These are phyloP conservation scores for Leptinotarsa texana DNA, from an alignment of 1,140 invertebrate species.

Conservation along the genomic window DNA sequence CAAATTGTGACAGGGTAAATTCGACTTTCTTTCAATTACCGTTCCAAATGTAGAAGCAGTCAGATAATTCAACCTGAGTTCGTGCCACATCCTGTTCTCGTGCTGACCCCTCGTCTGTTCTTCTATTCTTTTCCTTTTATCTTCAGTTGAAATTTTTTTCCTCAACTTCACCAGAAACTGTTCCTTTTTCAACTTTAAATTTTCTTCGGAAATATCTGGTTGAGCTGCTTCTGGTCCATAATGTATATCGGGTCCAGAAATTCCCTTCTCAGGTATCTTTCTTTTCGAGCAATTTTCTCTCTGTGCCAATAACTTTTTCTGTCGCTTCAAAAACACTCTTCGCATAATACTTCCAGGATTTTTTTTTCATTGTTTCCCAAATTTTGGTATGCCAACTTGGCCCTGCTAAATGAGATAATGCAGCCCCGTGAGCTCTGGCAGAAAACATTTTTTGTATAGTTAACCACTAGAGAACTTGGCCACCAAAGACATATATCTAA, in stretches of 20 bases:
- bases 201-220: conserved; percentile 9
- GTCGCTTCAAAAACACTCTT: conserved; percentile 4
- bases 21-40: background rate
- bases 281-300: background rate
- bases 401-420: background rate
- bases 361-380: background rate
- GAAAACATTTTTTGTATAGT: too few species aligned
- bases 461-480: too few species aligned
- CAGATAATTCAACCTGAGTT: conserved; percentile 11
- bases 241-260: background rate
- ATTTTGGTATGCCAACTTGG: too few species aligned
- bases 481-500: too few species aligned
- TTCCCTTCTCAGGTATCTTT: too few species aligned
- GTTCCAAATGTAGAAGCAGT: conserved; percentile 16
- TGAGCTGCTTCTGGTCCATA: conserved; percentile 18
- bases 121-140: conserved; percentile 15
- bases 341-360: background rate
- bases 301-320: conserved; percentile 1
- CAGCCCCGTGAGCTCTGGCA: too few species aligned
- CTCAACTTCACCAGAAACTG: background rate
- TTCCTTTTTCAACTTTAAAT: conserved; percentile 10
- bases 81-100: conserved; percentile 14
- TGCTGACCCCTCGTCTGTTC: conserved; percentile 7
- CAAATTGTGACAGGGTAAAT: background rate
- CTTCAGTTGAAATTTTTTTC: conserved; percentile 14